Evolutionary conservation across 2,113 vertebrate genomes (phyloP).

Genomic region (Hippolais icterina): DNA sequence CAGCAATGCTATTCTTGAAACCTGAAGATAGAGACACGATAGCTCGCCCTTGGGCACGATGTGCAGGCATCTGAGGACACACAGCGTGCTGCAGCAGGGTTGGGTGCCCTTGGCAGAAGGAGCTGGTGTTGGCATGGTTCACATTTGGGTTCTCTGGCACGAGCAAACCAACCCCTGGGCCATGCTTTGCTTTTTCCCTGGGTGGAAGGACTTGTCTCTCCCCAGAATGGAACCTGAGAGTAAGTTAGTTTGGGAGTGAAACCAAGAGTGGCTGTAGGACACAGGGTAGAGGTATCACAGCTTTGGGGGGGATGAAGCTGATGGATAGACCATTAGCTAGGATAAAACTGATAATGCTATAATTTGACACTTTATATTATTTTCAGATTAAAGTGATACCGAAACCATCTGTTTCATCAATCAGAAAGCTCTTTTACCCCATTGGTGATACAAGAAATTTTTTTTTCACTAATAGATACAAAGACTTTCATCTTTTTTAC

Average conservation of each 20-base stretch:
- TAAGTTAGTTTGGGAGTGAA: neutral
- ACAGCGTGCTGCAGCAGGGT: neutral
- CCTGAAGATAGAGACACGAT: neutral
- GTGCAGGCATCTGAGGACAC: conserved; percentile 30
- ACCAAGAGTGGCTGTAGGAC: neutral
- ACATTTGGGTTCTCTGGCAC: neutral
- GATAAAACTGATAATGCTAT: neutral
- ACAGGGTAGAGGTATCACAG: neutral
- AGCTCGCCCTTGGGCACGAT: neutral
- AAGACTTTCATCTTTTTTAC: neutral
- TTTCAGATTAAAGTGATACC: neutral
- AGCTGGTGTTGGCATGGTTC: neutral
- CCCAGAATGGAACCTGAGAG: neutral
- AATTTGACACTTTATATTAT: neutral
- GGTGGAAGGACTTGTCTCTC: neutral
- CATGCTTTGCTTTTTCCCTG: neutral
- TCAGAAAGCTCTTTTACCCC: neutral
- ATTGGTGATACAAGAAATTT: neutral
- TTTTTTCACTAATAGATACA: neutral
- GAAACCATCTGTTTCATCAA: neutral
- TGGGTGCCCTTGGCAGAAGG: neutral
- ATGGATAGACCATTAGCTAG: neutral
- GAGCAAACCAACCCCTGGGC: neutral
- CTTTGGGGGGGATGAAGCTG: neutral
- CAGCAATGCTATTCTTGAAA: conserved; percentile 27